Conservation (phyloP, 2,888 invertebrate genomes). For the Meliscaeva auricollis region DNA sequence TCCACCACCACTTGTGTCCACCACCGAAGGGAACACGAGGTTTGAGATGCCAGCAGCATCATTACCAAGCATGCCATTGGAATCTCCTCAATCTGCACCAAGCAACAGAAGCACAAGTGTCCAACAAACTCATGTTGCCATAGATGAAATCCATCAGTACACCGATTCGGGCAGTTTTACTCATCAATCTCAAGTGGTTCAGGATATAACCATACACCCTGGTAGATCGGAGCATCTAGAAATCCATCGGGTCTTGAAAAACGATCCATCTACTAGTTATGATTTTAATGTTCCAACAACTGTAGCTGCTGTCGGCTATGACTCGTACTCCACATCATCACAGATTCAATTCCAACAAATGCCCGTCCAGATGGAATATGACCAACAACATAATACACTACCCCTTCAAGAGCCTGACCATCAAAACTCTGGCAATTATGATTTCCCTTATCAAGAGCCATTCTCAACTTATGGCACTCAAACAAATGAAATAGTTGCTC, state of each 20-base stretch:
- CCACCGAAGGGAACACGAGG: neutral
- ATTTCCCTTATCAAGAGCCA: conserved; percentile 43
- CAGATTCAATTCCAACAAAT: conserved; percentile 47
- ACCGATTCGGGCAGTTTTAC: conserved; percentile 18
- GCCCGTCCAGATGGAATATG: conserved; percentile 54
- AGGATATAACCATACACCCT: conserved; percentile 26
- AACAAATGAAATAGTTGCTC: conserved; percentile 17
- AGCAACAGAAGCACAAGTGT: neutral
- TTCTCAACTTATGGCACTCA: conserved; percentile 34
- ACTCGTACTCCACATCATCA: neutral
- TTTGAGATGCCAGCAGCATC: conserved; percentile 2
- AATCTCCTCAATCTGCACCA: conserved; percentile 6
- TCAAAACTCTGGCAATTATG: conserved; percentile 17
- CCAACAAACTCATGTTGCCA: neutral
- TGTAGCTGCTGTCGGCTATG: neutral
- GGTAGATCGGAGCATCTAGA: conserved; percentile 52
- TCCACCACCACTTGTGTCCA: conserved; percentile 42
- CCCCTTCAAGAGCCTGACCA: conserved; percentile 30
- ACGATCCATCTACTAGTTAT: conserved; percentile 48
- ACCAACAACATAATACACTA: conserved; percentile 19
- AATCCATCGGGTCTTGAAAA: conserved; percentile 58
- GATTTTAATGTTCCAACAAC: conserved; percentile 29
- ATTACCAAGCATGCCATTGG: neutral
- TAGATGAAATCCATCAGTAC: conserved; percentile 50
- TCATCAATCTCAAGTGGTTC: conserved; percentile 25